phyloP scores from a whole-genome alignment of 1,140 invertebrate genomes.

The Tribolium castaneum region DNA sequence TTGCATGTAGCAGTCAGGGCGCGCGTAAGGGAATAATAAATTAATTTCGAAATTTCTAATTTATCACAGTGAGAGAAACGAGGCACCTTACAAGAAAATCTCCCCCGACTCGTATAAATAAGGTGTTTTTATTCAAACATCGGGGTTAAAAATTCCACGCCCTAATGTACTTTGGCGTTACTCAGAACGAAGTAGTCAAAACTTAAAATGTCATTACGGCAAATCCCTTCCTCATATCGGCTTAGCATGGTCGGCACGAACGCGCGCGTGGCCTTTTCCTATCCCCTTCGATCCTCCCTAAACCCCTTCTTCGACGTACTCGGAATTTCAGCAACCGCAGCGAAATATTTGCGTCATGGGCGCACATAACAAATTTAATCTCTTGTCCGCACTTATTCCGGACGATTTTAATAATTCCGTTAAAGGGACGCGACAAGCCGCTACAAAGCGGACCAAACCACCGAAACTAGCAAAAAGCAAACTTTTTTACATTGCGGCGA shows the following conservation, averaged over 20 bases:
- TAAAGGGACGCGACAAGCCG: neutral
- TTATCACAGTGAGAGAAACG: constrained; percentile 1
- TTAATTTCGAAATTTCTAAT: constrained; percentile 34
- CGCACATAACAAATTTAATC: constrained; percentile 34
- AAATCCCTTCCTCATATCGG: constrained; percentile 39
- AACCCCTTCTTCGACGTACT: constrained; percentile 20
- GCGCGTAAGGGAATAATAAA: constrained; percentile 17
- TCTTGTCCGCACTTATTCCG: constrained; percentile 32
- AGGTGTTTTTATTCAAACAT: constrained; percentile 33
- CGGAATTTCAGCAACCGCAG: constrained; percentile 38
- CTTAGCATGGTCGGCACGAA: constrained; percentile 42
- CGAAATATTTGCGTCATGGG: constrained; percentile 23
- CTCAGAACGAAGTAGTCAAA: constrained; percentile 41
- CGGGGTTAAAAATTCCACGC: constrained; percentile 3
- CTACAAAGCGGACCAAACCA: neutral
- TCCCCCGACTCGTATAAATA: constrained; percentile 15
- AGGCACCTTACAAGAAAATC: neutral
- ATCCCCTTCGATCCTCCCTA: constrained; percentile 22
- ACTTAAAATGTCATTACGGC: constrained; percentile 44
- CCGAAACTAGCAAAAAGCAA: neutral
- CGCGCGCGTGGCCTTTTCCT: constrained; percentile 29
- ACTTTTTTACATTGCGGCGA: too few relatives aligned
- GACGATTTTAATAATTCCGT: constrained; percentile 24
- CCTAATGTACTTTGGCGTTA: constrained; percentile 41
- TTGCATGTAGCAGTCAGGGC: neutral